Evolutionary conservation across 2,888 invertebrate species (phyloP), one percentile per base, ranked within the genome.

Genomic region (Volucella bombylans): DNA sequence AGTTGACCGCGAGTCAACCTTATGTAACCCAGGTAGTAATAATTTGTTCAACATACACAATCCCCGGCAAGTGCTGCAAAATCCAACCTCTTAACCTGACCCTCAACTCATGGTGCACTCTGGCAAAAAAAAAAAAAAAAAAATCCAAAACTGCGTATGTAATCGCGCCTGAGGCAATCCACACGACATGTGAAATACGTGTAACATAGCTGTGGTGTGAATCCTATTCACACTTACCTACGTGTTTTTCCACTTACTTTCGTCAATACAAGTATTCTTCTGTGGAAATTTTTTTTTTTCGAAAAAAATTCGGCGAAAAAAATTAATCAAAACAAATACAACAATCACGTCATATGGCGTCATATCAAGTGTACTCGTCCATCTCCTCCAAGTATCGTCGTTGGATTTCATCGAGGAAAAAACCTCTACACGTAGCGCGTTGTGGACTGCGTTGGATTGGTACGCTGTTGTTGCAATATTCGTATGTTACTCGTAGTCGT

Each of bases 261-360:
- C 23, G 23, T 12, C 2, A 11, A n/a, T 14, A 41, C 8, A 38
- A 41, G 39, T 47, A 47, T n/a, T n/a, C 12, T 41, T 41, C 57
- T 57, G 15, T n/a, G 12, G 15, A 50, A 47, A 8, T 47, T 62
- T 11, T 52, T 38, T 4, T 14, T 43, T 18, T 18, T 47, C 47
- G 39, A 74, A 69, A 69, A 54, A 45, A 12, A 38, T 57, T 39
- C 14, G 55, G 55, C 10, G 23, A 59, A 50, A 72, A 69, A 72
- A 50, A 61, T 72, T 61, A 72, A 61, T 72, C 61, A 73, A 67
- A 80, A 73, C 52, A 52, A 67, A 80, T 59, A 79, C 31, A 43
- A 57, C 59, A 72, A 52, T 61, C 79, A 81, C 74, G 74, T 69
- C 18, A 39, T 23, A 59, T 76, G 81, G 74, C 81, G 74, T 81